Evolutionary conservation across 1,140 invertebrate species (phyloP), one percentile per base, ranked within the genome.

Genomic region (Neotoxoptera formosana): DNA sequence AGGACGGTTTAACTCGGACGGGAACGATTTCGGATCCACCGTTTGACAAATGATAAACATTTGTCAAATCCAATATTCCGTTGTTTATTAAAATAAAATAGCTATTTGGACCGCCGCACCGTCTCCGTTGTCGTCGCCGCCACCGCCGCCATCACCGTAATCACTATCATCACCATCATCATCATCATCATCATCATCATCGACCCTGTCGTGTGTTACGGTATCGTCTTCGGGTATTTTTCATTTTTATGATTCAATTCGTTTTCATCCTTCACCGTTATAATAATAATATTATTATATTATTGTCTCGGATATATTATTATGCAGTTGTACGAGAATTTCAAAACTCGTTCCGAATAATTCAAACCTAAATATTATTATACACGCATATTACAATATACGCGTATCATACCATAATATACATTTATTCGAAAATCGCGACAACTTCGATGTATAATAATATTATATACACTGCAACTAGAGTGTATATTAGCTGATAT

Each of bases 41-140:
- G 48, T 86, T 93, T 93, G 91, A 93, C 91, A 93, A 93, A 93
- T 93, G 91, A 86, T 93, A 86, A 93, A 86, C 91, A 93, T 93
- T 93, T 84, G 86, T 93, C 91, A 93, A 86, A 93, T 93, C 81
- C 48, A 93, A 83, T 93, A 36, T 53, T 84, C 34, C 91, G 81
- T 93, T 93, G 81, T 93, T 93, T 93, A 93, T 93, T 93, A 93
- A 93, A 93, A 93, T 93, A 93, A 93, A 93, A 93, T 86, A 93
- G 91, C 91, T 93, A 93, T 93, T 93, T 93, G 91, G 81, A 83
- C 91, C 81, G 47, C 91, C 81, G 47, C 60, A 83, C 23, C 60
- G 81, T 21, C 89, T 45, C 25, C 60, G 30, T 76, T 76, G 41
- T 23, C 36, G 84, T 86, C 84, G 25, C 25, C 84, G 23, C 9